Conservation (phyloP, 1,140 invertebrate genomes). For the Psix sp. region DNA sequence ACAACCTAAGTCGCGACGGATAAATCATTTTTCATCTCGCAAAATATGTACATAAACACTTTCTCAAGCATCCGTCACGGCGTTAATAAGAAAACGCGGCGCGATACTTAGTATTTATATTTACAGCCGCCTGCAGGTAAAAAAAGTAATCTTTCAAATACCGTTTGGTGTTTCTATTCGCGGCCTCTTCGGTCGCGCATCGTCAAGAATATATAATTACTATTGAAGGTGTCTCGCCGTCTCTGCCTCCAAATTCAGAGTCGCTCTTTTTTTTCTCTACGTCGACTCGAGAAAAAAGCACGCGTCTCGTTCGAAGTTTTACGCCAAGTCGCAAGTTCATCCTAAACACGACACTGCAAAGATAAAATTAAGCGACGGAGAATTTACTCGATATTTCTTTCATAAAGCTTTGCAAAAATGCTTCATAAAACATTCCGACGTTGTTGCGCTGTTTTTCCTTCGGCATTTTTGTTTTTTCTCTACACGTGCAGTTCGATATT, state of each 20-base stretch:
- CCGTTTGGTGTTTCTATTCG: constrained; percentile 10
- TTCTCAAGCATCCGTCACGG: constrained; percentile 21
- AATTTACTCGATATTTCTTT: constrained; percentile 38
- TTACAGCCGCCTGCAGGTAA: constrained; percentile 17
- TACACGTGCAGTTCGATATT: too few relatives aligned
- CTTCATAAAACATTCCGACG: constrained; percentile 21
- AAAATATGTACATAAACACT: constrained; percentile 26
- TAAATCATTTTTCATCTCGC: constrained; percentile 15
- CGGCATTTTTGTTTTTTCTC: not conserved
- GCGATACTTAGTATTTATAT: constrained; percentile 15
- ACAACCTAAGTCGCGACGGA: not conserved
- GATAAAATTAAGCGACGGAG: constrained; percentile 27
- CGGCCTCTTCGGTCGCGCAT: constrained; percentile 19
- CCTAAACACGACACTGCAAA: constrained; percentile 13
- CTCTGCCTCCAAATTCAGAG: constrained; percentile 15
- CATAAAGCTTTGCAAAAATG: constrained; percentile 23
- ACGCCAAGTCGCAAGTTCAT: constrained; percentile 11
- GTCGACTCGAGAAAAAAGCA: constrained; percentile 12
- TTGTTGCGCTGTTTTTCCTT: constrained; percentile 2
- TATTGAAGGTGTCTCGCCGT: constrained; percentile 23
- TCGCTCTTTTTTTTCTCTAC: constrained; percentile 15
- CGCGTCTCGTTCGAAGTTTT: constrained; percentile 7
- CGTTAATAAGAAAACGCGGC: constrained; percentile 23
- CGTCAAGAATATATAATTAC: constrained; percentile 26
- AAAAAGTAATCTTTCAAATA: constrained; percentile 40